Percentiles rank a stretch among this genome's conserved stretches.
phyloP scores from a whole-genome alignment of 2,113 vertebrate species.

The Crypturellus undulatus region DNA sequence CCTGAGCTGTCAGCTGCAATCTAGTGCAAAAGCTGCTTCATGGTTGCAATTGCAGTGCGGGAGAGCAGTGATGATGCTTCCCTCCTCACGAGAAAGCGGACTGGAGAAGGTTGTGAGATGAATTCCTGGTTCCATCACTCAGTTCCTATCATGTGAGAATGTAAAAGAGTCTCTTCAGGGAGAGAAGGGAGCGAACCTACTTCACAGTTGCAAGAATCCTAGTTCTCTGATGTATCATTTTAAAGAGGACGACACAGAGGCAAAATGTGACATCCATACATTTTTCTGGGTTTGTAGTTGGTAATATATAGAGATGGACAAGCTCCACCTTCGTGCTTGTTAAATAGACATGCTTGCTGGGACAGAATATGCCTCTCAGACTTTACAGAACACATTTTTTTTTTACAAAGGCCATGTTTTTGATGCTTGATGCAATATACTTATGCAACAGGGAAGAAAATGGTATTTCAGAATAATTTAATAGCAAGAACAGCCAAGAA shows the following conservation, averaged over 20 bases:
- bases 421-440: background rate
- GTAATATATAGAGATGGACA: background rate
- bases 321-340: background rate
- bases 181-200: background rate
- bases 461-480: background rate
- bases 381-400: background rate
- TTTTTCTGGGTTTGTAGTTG: background rate
- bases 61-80: background rate
- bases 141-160: background rate
- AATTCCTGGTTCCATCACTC: background rate
- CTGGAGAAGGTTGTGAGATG: background rate
- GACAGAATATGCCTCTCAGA: background rate
- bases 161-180: background rate
- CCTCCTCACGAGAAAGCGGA: background rate
- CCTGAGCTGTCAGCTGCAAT: background rate
- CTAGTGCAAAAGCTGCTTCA: background rate
- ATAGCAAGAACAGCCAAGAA: background rate
- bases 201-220: background rate
- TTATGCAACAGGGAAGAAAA: background rate
- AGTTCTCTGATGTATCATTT: background rate
- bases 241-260: background rate
- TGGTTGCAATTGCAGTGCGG: background rate
- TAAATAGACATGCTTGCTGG: background rate
- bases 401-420: background rate
- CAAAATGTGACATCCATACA: background rate